Evolutionary conservation across 2,113 vertebrate genomes (phyloP), one percentile per base, ranked within the genome.

Genomic region (Ariopsis seemanni): DNA sequence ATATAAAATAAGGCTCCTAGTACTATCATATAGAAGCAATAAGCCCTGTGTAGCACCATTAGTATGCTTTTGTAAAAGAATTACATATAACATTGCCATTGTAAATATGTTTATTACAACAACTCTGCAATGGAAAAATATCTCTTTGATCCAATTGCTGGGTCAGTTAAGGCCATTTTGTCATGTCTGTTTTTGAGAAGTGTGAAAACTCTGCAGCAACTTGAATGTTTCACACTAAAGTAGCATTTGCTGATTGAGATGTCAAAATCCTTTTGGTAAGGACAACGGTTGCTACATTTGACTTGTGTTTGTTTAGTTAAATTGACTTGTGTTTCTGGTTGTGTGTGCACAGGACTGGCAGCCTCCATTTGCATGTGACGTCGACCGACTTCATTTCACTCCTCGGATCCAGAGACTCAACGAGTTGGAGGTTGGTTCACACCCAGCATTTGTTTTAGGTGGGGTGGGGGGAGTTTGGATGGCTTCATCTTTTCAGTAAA

Each of bases 361-460:
- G 91, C 98, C 98, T 78, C 98, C 98, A 0, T 99, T 99, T 83
- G 98, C 98, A 0, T 99, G 98, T 67, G 98, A 99, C 90, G 97
- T 99, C 0, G 98, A 99, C 94, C 97, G 96, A 91, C 97, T 99
- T 91, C 98, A 98, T 93, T 99, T 99, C 91, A 99, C 98, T 8
- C 98, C 98, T 0, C 95, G 98, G 77, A 98, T 99, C 93, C 98
- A 99, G 95, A 97, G 98, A 90, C 96, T 99, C 82, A 99, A 99
- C 92, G 98, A 99, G 42, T 92, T 99, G 80, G 98, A 99, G 97
- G 98, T 99, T 92, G 93, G 83, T 91, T 90, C 86, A 85, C 15
- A 14, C 84, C 17, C 2, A 72, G 52, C 10, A 42, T 77, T 17
- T 34, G 20, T n/a, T 34, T 20, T 12, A 1, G 17, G 25, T 62